Conservation (phyloP, 2,888 invertebrate genomes). For the Callyntrura sp. region DNA sequence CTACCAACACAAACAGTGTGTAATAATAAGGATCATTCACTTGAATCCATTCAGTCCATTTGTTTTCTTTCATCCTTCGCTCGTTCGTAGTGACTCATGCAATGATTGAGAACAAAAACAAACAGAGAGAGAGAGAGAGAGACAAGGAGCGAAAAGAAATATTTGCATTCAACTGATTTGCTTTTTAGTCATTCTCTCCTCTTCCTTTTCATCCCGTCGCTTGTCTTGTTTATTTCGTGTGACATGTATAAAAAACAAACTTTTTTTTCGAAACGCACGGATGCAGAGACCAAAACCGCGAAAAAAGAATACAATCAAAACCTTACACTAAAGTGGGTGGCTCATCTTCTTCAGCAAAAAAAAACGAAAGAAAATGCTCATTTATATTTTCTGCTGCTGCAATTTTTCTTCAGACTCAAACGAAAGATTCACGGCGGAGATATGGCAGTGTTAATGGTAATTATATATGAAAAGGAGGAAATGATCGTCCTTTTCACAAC, state of each 20-base stretch:
- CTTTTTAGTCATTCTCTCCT: neutral
- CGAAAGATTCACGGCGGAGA: neutral
- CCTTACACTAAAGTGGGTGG: slow-evolving; percentile 58
- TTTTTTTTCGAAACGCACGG: neutral
- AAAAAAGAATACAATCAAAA: neutral
- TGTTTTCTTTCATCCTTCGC: slow-evolving; percentile 45
- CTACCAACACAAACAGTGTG: no score
- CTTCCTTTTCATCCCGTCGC: slow-evolving; percentile 7
- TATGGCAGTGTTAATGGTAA: slow-evolving; percentile 17
- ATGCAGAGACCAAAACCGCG: neutral
- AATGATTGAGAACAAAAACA: slow-evolving; percentile 37
- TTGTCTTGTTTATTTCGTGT: slow-evolving; percentile 65
- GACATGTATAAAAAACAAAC: slow-evolving; percentile 53
- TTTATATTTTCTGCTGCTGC: slow-evolving; percentile 8
- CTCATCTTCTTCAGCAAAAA: slow-evolving; percentile 21
- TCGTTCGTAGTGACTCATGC: slow-evolving; percentile 48
- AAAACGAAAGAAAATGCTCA: neutral
- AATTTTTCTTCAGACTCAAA: slow-evolving; percentile 10
- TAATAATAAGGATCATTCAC: slow-evolving; percentile 47
- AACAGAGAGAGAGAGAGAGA: neutral
- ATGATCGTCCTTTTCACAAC: slow-evolving; percentile 30
- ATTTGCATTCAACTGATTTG: neutral
- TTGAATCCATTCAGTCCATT: slow-evolving; percentile 61
- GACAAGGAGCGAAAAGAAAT: no score
- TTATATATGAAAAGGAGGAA: slow-evolving; percentile 49